Percentiles rank a stretch among this genome's conserved stretches.
Conservation (phyloP, 2,113 vertebrate genomes). For the Porphyrio hochstetteri region DNA sequence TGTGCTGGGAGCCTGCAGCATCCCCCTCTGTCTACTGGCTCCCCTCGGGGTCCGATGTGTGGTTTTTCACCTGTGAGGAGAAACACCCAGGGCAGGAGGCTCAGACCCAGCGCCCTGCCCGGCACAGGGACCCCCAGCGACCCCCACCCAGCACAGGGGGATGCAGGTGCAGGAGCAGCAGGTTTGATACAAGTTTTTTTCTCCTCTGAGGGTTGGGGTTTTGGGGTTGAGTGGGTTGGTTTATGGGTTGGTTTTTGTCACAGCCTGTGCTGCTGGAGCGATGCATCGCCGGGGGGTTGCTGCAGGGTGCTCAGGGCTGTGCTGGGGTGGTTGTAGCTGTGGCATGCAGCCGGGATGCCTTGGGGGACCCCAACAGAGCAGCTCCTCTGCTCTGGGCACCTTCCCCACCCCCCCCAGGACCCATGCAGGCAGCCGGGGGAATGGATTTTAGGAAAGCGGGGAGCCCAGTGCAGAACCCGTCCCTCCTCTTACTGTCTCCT, state of each 20-base stretch:
- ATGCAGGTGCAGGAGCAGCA: not conserved
- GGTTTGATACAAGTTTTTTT: not conserved
- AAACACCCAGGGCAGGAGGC: not conserved
- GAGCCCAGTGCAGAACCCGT: accelerated
- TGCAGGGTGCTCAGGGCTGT: not conserved
- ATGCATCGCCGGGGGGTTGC: not conserved
- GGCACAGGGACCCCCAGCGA: accelerated
- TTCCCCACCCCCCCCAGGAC: not conserved
- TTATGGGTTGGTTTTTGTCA: not conserved
- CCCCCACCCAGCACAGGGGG: too few species aligned
- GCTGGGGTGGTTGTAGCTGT: accelerated
- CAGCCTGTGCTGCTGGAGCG: not conserved
- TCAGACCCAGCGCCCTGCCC: not conserved
- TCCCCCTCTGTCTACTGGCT: not conserved
- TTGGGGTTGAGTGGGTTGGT: too few species aligned
- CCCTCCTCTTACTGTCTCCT: constrained; percentile 29
- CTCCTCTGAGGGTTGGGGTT: not conserved
- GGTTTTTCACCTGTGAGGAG: constrained; percentile 49
- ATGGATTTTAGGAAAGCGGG: not conserved
- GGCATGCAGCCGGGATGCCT: not conserved
- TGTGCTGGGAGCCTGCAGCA: accelerated
- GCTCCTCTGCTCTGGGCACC: not conserved
- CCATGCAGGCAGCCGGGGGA: accelerated
- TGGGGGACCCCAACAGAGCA: not conserved
- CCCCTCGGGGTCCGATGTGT: not conserved